Conservation (phyloP, 2,888 invertebrate species). For the Pheosia gnoma region DNA sequence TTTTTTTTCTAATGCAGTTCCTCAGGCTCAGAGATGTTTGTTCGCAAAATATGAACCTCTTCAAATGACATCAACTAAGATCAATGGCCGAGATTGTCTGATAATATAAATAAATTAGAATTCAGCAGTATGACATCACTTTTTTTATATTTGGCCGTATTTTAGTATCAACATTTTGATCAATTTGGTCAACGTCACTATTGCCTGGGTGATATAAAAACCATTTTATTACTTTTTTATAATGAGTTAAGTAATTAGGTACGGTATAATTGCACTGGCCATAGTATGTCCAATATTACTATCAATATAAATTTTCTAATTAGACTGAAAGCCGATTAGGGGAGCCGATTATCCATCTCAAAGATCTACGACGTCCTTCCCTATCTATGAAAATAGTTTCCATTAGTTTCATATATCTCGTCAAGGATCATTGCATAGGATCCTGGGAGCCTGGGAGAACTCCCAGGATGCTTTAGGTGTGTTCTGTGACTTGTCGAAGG, state of each 20-base stretch:
- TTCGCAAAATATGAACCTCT: not conserved
- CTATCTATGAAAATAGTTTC: too few species aligned
- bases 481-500: too few species aligned
- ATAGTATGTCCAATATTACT: not conserved
- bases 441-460: too few species aligned
- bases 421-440: too few species aligned
- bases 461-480: too few species aligned
- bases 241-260: conserved; percentile 13
- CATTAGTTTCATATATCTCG: too few species aligned
- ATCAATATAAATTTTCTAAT: too few species aligned
- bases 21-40: not conserved
- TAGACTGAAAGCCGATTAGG: too few species aligned
- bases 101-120: conserved; percentile 14
- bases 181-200: conserved; percentile 7
- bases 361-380: too few species aligned
- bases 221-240: conserved; percentile 16
- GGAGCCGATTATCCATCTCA: too few species aligned
- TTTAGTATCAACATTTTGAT: conserved; percentile 3
- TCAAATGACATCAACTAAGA: conserved; percentile 5
- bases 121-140: conserved; percentile 1
- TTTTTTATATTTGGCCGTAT: conserved; percentile 1
- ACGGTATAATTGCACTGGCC: conserved; percentile 12
- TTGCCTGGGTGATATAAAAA: conserved; percentile 11
- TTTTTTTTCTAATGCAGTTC: not conserved
- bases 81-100: conserved; percentile 3